Evolutionary conservation across 2,888 invertebrate genomes (phyloP), one percentile per base, ranked within the genome.

Genomic region (Galeruca laticollis): DNA sequence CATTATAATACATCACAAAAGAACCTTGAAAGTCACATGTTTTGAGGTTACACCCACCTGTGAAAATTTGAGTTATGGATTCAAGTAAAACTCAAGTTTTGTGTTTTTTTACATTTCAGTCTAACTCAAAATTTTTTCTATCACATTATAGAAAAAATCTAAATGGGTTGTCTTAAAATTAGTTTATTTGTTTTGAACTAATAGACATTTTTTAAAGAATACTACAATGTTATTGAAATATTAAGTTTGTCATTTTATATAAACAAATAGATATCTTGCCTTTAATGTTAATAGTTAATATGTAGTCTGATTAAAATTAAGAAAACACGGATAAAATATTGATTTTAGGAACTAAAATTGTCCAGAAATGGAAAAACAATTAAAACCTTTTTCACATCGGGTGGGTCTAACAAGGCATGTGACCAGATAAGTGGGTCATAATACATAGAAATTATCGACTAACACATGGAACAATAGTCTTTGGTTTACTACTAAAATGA

Each of bases 381-480:
- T 8, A 31, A 51, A 49, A 26, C 26, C 13, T 15, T 26, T 49
- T 31, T 13, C 33, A 33, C 20, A 49, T 77, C 82, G 84, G 85
- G 85, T 83, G 85, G 84, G 84, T 84, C 84, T 81, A 68, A 68
- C 74, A 77, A 80, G 82, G 82, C 85, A 85, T 85, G 85, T 85
- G 85, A 85, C 83, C 77, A 77, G 62, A 33, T 76, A 84, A 84
- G 80, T 84, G 82, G 84, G 84, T 83, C 84, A 84, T 78, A 54
- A 40, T 59, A 56, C 57, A 49, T 37, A 47, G 57, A 37, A 49
- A 60, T 31, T 26, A 33, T 15, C 9, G 56, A 67, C 26, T 52
- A n/a, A 59, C 18, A 26, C 15, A 47, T 18, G n/a, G 49, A 43
- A 56, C 4, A n/a, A 76, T 75, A 77, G 66, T 67, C 13, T 47